These are phyloP conservation scores for Ashinkailepas kermadecensis DNA, from an alignment of 2,888 invertebrate genomes.

Conservation along the genomic window DNA sequence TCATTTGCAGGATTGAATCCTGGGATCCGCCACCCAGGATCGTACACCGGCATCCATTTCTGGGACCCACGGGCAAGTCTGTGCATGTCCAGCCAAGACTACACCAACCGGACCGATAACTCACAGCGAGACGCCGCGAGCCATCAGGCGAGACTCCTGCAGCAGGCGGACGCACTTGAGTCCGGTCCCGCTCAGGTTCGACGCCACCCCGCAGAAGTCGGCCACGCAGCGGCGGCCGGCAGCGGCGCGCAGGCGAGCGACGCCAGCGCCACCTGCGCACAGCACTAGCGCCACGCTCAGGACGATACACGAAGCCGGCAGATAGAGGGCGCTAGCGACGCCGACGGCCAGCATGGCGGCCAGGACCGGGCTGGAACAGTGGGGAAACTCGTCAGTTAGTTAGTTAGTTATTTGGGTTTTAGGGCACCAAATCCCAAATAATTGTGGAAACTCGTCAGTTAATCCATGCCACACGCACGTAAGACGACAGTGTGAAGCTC, in stretches of 20 bases:
- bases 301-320: neutral
- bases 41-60: too few species aligned
- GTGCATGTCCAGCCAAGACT: too few species aligned
- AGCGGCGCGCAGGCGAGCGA: neutral
- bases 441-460: too few species aligned
- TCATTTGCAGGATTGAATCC: too few species aligned
- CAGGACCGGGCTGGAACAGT: neutral
- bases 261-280: neutral
- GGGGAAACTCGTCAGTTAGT: too few species aligned
- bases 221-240: neutral
- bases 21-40: too few species aligned
- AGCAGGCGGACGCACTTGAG: neutral
- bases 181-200: neutral
- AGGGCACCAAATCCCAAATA: too few species aligned
- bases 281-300: neutral
- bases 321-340: neutral
- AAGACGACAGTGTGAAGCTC: too few species aligned
- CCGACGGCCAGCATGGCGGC: neutral
- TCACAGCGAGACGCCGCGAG: neutral
- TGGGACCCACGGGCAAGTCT: too few species aligned
- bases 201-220: neutral
- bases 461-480: too few species aligned
- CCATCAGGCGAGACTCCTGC: slow-evolving; percentile 12
- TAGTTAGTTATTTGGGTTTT: too few species aligned
- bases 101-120: neutral